phyloP scores from a whole-genome alignment of 2,797 vertebrate species.

The Bucorvus abyssinicus region DNA sequence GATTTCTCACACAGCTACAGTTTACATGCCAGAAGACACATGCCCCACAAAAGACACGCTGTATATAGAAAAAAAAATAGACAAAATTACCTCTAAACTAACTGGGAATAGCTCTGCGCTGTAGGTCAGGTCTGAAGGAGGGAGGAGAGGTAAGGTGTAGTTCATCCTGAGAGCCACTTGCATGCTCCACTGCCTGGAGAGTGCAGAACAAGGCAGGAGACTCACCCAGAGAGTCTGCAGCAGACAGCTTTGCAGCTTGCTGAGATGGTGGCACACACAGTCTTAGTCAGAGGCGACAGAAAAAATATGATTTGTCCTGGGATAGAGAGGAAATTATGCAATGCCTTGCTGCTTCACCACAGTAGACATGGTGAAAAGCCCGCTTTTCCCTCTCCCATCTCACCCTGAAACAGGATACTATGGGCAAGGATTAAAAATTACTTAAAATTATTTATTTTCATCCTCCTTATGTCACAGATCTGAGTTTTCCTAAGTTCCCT shows the following conservation, averaged over 20 bases:
- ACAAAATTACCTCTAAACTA: background rate
- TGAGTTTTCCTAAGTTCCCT: background rate
- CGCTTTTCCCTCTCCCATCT: background rate
- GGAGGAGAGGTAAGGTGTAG: background rate
- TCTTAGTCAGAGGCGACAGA: background rate
- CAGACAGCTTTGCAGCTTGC: background rate
- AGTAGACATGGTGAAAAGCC: background rate
- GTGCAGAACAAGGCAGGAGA: background rate
- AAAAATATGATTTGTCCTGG: background rate
- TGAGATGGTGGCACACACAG: background rate
- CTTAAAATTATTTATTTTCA: background rate
- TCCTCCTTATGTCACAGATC: background rate
- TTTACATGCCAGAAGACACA: background rate
- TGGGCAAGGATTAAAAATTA: background rate
- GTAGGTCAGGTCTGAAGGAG: too few relatives aligned
- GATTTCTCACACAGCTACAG: background rate
- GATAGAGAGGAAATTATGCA: background rate
- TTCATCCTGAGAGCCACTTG: background rate
- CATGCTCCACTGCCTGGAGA: background rate
- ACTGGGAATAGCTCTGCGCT: background rate
- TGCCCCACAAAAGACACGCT: fast-evolving
- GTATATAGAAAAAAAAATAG: background rate
- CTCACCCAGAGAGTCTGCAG: background rate
- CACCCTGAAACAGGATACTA: background rate
- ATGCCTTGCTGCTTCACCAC: background rate